Evolutionary conservation across 2,888 invertebrate species (phyloP).

Genomic region (Scaptomyza caliginosa): DNA sequence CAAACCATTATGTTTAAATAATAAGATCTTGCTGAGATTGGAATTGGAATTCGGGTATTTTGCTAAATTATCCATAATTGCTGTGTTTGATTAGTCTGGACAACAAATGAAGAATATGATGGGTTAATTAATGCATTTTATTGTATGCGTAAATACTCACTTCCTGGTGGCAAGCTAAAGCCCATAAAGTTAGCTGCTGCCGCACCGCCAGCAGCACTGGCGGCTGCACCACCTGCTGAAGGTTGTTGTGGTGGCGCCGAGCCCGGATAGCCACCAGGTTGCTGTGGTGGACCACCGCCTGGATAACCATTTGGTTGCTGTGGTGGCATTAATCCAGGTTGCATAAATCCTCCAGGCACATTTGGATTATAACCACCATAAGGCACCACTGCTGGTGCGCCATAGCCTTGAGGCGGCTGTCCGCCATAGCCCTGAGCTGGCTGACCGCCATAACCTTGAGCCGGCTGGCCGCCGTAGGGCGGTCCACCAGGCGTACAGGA

Average conservation of each 20-base stretch:
- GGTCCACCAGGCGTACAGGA: conserved; percentile 53
- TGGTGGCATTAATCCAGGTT: conserved; percentile 58
- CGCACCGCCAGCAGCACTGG: conserved; percentile 49
- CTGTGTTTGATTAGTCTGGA: conserved; percentile 17
- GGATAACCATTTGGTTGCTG: conserved; percentile 56
- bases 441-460: conserved; percentile 27
- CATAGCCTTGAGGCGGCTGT: conserved; percentile 58
- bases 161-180: conserved; percentile 82
- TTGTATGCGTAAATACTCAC: conserved; percentile 71
- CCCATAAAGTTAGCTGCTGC: conserved; percentile 75
- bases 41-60: neutral
- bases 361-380: conserved; percentile 66
- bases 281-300: conserved; percentile 41
- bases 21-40: neutral
- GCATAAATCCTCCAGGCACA: conserved; percentile 70
- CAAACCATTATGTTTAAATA: conserved; percentile 17
- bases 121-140: neutral
- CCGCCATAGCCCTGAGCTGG: conserved; percentile 45
- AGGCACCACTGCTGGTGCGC: conserved; percentile 33
- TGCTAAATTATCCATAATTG: neutral
- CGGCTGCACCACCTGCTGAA: conserved; percentile 38
- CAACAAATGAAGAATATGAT: conserved; percentile 14
- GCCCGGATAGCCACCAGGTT: conserved; percentile 28
- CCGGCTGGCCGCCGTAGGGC: conserved; percentile 60
- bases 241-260: conserved; percentile 44